A percentile compares a stretch with the other conserved stretches of the same genome.
Evolutionary conservation across 53 echinoderm and acorn worm species (phyloP).

Genomic region (Crossaster papposus): DNA sequence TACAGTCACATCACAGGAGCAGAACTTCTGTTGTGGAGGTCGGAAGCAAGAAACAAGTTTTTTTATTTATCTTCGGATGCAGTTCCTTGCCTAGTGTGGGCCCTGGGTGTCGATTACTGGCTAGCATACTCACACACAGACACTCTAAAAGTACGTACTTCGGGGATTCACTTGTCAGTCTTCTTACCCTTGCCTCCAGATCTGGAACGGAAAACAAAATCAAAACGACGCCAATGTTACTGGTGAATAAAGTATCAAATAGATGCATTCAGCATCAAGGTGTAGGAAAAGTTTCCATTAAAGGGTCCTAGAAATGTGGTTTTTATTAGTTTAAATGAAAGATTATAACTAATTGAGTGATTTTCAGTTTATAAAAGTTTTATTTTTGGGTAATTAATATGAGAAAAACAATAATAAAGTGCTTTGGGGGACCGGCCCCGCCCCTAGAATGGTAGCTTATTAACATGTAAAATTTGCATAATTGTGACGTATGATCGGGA

Average conservation of each 20-base stretch:
- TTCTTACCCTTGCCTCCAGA: slow-evolving; percentile 88
- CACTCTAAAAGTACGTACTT: slow-evolving; percentile 3
- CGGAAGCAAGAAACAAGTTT: not conserved
- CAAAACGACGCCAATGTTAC: not conserved
- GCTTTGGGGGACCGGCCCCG: too few species aligned
- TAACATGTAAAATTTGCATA: too few species aligned
- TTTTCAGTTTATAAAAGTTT: too few species aligned
- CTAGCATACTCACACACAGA: slow-evolving; percentile 20
- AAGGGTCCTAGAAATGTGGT: too few species aligned
- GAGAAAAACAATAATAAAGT: too few species aligned
- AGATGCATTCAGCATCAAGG: too few species aligned
- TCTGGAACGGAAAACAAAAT: slow-evolving; percentile 44
- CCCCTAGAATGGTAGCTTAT: too few species aligned
- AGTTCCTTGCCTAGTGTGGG: not conserved
- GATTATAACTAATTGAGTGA: too few species aligned
- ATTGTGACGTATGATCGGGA: too few species aligned
- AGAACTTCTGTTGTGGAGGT: not conserved
- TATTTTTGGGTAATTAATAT: too few species aligned
- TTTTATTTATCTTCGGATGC: not conserved
- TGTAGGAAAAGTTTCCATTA: too few species aligned
- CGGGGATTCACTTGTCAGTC: slow-evolving; percentile 75
- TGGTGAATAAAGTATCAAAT: not conserved
- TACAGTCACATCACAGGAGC: not conserved
- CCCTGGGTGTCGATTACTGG: not conserved
- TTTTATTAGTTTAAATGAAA: too few species aligned